Conservation (phyloP, 1,140 invertebrate species). For the Drusus annulatus region DNA sequence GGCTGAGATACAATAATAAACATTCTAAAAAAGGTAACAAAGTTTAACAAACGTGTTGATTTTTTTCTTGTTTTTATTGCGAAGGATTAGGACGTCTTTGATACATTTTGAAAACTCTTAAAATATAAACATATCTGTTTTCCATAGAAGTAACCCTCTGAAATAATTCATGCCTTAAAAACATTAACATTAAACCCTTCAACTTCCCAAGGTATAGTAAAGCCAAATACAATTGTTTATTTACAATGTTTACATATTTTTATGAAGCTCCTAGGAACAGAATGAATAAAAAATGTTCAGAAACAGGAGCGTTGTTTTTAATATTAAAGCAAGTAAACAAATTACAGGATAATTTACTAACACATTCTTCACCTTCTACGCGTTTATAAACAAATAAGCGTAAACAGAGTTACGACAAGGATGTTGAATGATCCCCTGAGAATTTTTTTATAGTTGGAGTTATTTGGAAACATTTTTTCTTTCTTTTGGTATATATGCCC, state of each 20-base stretch:
- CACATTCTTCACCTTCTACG: neutral
- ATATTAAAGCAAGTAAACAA: conserved; percentile 37
- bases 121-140: conserved; percentile 28
- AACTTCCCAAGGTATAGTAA: neutral
- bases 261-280: neutral
- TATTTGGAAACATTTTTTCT: conserved; percentile 35
- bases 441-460: conserved; percentile 4
- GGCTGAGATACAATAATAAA: neutral
- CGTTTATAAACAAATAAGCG: conserved; percentile 16
- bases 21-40: neutral
- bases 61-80: conserved; percentile 53
- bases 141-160: neutral
- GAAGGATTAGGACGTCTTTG: conserved; percentile 29
- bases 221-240: neutral
- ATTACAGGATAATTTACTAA: neutral
- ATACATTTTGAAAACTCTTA: conserved; percentile 21
- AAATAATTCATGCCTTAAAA: conserved; percentile 12
- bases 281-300: conserved; percentile 14
- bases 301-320: conserved; percentile 21
- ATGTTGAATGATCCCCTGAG: conserved; percentile 41
- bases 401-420: conserved; percentile 33
- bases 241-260: neutral
- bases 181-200: conserved; percentile 13
- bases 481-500: neutral
- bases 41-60: neutral